A percentile compares a stretch with the other conserved stretches of the same genome.
phyloP scores from a whole-genome alignment of 2,888 invertebrate genomes.

The Dasysyrphus tricinctus region DNA sequence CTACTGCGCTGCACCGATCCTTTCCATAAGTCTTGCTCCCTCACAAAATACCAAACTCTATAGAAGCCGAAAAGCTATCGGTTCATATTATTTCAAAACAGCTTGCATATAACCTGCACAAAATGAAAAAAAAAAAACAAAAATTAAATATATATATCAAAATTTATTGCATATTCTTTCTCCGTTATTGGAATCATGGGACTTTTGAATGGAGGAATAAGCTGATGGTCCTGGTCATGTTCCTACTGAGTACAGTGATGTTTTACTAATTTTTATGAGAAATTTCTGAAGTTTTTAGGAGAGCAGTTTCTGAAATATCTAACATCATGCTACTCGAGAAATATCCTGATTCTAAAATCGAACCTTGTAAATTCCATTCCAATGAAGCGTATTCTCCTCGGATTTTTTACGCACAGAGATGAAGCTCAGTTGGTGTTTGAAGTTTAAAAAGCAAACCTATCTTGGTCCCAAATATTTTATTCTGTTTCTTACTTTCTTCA shows the following conservation, averaged over 20 bases:
- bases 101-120: conserved; percentile 48
- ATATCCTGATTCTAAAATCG: too few species aligned
- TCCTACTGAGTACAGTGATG: not conserved
- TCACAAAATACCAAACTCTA: not conserved
- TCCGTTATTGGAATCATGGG: conserved; percentile 59
- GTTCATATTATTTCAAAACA: conserved; percentile 70
- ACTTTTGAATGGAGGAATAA: conserved; percentile 13
- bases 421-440: too few species aligned
- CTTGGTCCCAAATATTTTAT: too few species aligned
- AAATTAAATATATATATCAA: conserved; percentile 31
- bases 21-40: not conserved
- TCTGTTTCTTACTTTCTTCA: too few species aligned
- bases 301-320: too few species aligned
- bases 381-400: too few species aligned
- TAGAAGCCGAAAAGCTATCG: conserved; percentile 50
- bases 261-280: not conserved
- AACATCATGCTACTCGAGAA: too few species aligned
- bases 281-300: too few species aligned
- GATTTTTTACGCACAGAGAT: too few species aligned
- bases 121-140: not conserved
- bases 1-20: conserved; percentile 37
- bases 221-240: conserved; percentile 13
- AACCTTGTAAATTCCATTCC: too few species aligned
- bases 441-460: too few species aligned
- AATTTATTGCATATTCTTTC: conserved; percentile 68